phyloP scores from a whole-genome alignment of 2,888 invertebrate species.

The Salticus scenicus region DNA sequence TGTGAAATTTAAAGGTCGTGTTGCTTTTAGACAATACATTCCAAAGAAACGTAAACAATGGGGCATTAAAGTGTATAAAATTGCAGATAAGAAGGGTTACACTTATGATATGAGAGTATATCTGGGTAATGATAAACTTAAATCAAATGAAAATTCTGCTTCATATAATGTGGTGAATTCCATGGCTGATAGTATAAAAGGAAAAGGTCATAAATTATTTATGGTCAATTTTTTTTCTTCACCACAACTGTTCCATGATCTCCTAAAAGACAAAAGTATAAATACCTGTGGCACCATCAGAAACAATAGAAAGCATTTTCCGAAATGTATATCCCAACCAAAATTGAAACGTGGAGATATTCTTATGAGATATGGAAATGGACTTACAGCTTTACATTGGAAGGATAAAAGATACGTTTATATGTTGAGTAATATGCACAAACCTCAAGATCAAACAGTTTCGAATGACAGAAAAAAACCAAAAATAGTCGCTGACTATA shows the following conservation, averaged over 20 bases:
- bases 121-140: too few species aligned
- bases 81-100: too few species aligned
- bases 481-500: not conserved
- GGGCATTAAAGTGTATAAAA: too few species aligned
- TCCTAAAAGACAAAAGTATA: not conserved
- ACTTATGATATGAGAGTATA: too few species aligned
- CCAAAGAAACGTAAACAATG: too few species aligned
- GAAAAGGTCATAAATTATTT: too few species aligned
- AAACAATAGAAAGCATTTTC: too few species aligned
- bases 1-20: too few species aligned
- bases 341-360: constrained; percentile 3
- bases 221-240: constrained; percentile 28
- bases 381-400: too few species aligned
- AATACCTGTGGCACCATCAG: constrained; percentile 6
- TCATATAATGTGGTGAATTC: not conserved
- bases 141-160: not conserved
- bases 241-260: not conserved
- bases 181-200: too few species aligned
- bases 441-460: not conserved
- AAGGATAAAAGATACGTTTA: constrained; percentile 19
- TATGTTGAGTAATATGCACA: constrained; percentile 20
- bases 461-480: too few species aligned
- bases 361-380: not conserved
- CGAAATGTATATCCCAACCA: not conserved
- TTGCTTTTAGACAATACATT: too few species aligned